phyloP scores from a whole-genome alignment of 2,113 vertebrate genomes.

The Hymenochirus boettgeri region DNA sequence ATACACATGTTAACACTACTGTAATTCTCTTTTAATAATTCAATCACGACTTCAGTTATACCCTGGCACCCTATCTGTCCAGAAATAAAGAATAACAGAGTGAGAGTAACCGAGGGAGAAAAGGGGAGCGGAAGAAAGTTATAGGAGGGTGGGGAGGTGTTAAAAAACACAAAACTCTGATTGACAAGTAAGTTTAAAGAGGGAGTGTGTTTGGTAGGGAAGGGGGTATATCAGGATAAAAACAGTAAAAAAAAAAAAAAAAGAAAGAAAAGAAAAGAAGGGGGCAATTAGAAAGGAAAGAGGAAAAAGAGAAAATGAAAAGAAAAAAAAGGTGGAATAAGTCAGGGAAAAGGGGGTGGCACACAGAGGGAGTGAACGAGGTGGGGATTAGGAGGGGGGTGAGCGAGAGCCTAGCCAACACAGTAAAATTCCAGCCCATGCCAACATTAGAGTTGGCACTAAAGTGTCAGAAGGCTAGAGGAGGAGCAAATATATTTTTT shows the following conservation, averaged over 20 bases:
- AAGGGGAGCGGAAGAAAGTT: neutral
- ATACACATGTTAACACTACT: conserved; percentile 40
- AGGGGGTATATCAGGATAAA: conserved; percentile 10
- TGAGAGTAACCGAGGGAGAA: neutral
- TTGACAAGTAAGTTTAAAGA: neutral
- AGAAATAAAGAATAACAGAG: conserved; percentile 1
- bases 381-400: conserved; percentile 22
- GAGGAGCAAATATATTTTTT: neutral
- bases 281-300: neutral
- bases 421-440: conserved; percentile 25
- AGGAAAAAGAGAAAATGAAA: neutral
- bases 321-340: conserved; percentile 1
- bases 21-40: conserved; percentile 41
- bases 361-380: neutral
- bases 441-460: conserved; percentile 38
- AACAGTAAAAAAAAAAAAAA: neutral
- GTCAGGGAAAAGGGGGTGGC: no score
- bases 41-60: conserved; percentile 40
- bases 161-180: neutral
- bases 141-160: neutral
- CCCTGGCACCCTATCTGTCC: conserved; percentile 23
- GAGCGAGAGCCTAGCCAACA: conserved; percentile 32
- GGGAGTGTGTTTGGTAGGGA: neutral
- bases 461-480: conserved; percentile 5
- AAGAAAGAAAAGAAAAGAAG: neutral